Base-by-base conservation (phyloP, 2,888 invertebrate species). In the Bellardia bayeri region DNA sequence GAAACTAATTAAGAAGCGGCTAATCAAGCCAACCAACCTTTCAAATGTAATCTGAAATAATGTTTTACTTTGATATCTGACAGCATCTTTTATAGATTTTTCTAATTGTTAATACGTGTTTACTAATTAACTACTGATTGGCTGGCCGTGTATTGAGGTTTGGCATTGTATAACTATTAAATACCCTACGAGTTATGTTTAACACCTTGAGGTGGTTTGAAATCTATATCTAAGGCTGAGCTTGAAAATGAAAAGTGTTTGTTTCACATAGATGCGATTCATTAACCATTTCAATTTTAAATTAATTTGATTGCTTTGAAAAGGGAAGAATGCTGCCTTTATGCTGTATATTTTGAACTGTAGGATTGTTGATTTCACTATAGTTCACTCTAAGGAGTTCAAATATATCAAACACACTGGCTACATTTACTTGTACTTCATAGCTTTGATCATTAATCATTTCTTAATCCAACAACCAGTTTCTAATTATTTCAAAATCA, bases 51-150 rank as follows among this genome's bases (percentile, higher is more conserved):
- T 75, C 74, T 54, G 54, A 49, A 79, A 71, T 66, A 87, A 85
- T 87, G 74, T 79, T 78, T 75, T 69, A 66, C 69, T 51, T 74
- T 66, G 58, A 82, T 79, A 69, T 75, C 45, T 76, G 64, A 13
- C 75, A 85, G 72, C 75, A 79, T 87, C 87, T 87, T 87, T 87
- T 87, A 87, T 87, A 87, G 81, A 82, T 85, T 85, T 83, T 64
- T 74, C 64, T 69, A 82, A 82, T 82, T 85, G 64, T 49, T 78
- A 54, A 82, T 79, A 79, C 75, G 82, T 85, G 79, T 78, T 85
- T 75, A 79, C 69, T 87, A 85, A 87, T 87, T 79, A 85, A 71
- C 66, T 49, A n/a, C 33, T 49, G 68, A 54, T 40, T 74, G 63
- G 33, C 37, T 45, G 51, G 23, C 45, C 40, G 13, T 71, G 30